Evolutionary conservation across 2,797 vertebrate genomes (phyloP).

Genomic region (Catharus ustulatus): DNA sequence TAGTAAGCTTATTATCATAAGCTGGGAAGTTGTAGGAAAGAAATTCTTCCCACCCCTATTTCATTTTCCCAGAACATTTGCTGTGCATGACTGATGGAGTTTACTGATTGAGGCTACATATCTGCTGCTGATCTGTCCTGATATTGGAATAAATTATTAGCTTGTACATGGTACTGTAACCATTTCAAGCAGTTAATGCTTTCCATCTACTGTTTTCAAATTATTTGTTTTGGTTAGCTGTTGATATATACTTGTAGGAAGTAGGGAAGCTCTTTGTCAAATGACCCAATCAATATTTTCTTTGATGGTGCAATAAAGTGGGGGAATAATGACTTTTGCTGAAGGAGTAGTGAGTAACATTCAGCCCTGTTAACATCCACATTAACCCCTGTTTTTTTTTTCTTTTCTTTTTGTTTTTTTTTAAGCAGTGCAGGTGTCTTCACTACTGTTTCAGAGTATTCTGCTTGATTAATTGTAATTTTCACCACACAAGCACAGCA

Average conservation of each 20-base stretch:
- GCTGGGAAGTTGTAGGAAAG: neutral
- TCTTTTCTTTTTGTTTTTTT: neutral
- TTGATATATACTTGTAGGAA: neutral
- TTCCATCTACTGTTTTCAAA: neutral
- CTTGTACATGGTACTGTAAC: neutral
- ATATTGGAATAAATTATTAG: neutral
- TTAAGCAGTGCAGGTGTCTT: neutral
- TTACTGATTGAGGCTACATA: neutral
- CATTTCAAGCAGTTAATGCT: neutral
- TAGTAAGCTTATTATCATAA: neutral
- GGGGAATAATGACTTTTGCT: neutral
- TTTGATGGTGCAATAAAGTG: neutral
- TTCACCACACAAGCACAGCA: neutral
- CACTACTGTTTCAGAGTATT: neutral
- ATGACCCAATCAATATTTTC: neutral
- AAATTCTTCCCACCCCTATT: neutral
- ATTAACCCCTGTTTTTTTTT: neutral
- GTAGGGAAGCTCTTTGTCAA: neutral
- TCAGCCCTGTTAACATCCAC: neutral
- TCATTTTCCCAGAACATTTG: neutral
- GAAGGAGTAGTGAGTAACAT: neutral
- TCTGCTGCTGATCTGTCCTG: neutral
- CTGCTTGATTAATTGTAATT: neutral
- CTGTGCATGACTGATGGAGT: neutral
- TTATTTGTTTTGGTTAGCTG: neutral